Evolutionary conservation across 1,140 invertebrate genomes (phyloP), one percentile per base, ranked within the genome.

Genomic region (Chironomus tepperi): DNA sequence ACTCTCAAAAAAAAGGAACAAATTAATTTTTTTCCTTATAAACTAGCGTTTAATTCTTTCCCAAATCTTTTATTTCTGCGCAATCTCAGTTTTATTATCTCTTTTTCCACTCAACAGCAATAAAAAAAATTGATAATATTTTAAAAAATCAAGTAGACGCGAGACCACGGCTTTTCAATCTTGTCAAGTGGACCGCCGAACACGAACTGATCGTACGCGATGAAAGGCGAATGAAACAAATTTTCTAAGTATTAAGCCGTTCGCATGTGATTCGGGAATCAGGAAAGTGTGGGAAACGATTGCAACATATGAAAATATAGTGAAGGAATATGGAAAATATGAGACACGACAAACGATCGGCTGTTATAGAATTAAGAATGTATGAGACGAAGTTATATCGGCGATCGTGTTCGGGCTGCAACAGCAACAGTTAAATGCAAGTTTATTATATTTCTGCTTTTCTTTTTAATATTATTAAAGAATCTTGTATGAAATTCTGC

Each of bases 231-330:
- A n/a, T 15, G 9, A 19, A 18, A 18, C 9, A 70, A 18, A 19
- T 70, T 70, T 70, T 70, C 65, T 70, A 70, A 70, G 65, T 70
- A 70, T 21, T 19, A 18, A 70, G 16, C 65, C 9, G n/a, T 21
- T 57, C 47, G 47, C 47, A 57, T 10, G 19, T 18, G n/a, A n/a
- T 70, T 70, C 65, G 65, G n/a, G 19, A 10, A n/a, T 19, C 65
- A 70, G 65, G 19, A 70, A 70, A 70, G 65, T 67, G 64, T 67
- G 64, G 64, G 64, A 67, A 57, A 67, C 64, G 64, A 67, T 67
- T 67, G 18, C 64, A 67, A 67, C 64, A 67, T 67, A 67, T 67
- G 64, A 19, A 19, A 67, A 67, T 70, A 18, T 70, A 16, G 65
- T 9, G 9, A 70, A 70, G 16, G 65, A 70, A 21, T 15, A 57